These are phyloP conservation scores for Patiria pectinifera DNA, from an alignment of 53 echinoderm and acorn worm genomes.

Conservation along the genomic window DNA sequence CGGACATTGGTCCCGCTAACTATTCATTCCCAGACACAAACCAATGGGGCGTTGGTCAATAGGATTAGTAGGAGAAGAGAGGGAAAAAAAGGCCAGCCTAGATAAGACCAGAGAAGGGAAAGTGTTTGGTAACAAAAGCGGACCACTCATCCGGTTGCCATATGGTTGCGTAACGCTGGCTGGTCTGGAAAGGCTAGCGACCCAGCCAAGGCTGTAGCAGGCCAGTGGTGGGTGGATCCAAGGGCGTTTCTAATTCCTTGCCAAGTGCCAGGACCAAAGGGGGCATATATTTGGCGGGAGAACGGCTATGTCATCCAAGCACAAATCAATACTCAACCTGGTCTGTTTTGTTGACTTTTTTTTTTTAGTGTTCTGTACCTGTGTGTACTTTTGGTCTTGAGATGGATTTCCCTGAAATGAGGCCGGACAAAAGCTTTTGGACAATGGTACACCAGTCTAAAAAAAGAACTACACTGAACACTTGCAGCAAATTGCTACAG, in stretches of 20 bases:
- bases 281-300: not conserved
- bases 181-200: not conserved
- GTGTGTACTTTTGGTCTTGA: no score
- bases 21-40: not conserved
- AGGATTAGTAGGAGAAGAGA: not conserved
- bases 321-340: not conserved
- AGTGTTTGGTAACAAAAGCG: slow-evolving; percentile 42
- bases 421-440: no score
- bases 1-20: not conserved
- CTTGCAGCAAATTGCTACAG: no score
- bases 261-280: no score
- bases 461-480: no score
- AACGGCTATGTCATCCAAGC: not conserved
- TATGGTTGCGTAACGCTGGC: not conserved
- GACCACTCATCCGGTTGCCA: not conserved
- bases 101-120: not conserved
- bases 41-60: slow-evolving; percentile 22
- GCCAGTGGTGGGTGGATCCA: not conserved
- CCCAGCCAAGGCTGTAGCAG: not conserved
- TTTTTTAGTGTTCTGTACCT: not conserved
- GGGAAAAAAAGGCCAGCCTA: not conserved
- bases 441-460: no score
- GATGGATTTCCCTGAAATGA: no score
- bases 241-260: no score
- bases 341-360: not conserved